phyloP scores from a whole-genome alignment of 2,888 invertebrate species.

The Lycia hirtaria region DNA sequence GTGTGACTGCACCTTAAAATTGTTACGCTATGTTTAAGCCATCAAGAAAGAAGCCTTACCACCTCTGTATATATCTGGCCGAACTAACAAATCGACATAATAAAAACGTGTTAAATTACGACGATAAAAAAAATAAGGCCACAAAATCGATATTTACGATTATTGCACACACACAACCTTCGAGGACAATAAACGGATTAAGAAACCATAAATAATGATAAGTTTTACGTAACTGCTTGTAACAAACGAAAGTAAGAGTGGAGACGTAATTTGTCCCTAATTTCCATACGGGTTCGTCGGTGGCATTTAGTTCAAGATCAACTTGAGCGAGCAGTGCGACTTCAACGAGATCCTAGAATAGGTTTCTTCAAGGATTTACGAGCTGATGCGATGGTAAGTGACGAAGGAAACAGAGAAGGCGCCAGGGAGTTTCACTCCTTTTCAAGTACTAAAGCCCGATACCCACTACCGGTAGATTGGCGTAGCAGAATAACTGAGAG shows the following conservation, averaged over 20 bases:
- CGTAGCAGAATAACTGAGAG: too few relatives aligned
- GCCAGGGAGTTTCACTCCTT: too few relatives aligned
- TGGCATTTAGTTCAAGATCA: constrained; percentile 59
- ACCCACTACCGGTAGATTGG: too few relatives aligned
- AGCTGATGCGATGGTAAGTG: too few relatives aligned
- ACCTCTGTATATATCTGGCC: not conserved
- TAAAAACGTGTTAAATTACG: constrained; percentile 14
- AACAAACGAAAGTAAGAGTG: constrained; percentile 78
- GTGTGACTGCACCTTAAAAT: not conserved
- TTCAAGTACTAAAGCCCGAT: too few relatives aligned
- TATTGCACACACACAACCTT: constrained; percentile 57
- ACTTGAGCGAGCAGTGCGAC: not conserved
- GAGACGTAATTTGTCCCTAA: constrained; percentile 81
- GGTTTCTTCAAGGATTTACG: too few relatives aligned
- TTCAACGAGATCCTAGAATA: not conserved
- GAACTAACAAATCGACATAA: constrained; percentile 16
- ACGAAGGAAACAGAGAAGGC: too few relatives aligned
- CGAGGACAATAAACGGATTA: constrained; percentile 68
- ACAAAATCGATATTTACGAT: constrained; percentile 52
- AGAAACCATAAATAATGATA: constrained; percentile 70
- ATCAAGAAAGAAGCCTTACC: not conserved
- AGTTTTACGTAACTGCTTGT: constrained; percentile 70
- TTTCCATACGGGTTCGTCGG: constrained; percentile 76
- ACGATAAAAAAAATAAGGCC: constrained; percentile 36
- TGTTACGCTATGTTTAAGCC: not conserved